Base-by-base conservation (phyloP, 2,113 vertebrate genomes). In the Corythornis cristatus region DNA sequence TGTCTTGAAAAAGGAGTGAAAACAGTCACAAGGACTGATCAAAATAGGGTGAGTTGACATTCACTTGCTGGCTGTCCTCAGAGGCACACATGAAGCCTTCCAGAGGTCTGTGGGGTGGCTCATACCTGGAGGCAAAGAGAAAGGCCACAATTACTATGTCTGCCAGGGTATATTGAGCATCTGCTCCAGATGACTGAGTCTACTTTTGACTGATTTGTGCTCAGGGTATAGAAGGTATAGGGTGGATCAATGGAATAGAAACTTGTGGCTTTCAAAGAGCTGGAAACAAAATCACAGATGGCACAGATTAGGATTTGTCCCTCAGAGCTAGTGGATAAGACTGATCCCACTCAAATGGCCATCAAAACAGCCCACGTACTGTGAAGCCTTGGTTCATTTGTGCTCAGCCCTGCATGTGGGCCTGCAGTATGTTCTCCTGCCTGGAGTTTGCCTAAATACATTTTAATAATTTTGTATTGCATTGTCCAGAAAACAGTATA, bases 321-420 rank as follows among this genome's bases (percentile, higher is more conserved):
- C 28, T 42, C 11, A 6, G 50, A 72, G 43, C 43, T 23, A 16
- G 17, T n/a, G 22, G 15, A 1, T 51, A 57, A 42, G 7, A 1
- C 11, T 62, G 42, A 15, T 9, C 8, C 60, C 5, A 0, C 54
- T 12, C 35, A 48, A 42, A 15, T 5, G 46, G 28, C 74, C 31
- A 18, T 10, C 2, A 1, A 17, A 53, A 10, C 16, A 22, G 58
- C 22, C 22, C 13, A 3, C 0, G 0, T 13, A 5, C 31, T 68
- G 11, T n/a, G 67, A 6, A 61, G 15, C 57, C 22, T 19, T 42
- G 9, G 1, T 35, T 33, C 8, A 0, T 40, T 9, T 15, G 5
- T 22, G 29, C 70, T n/a, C 33, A 50, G 60, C 14, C 16, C 71
- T 64, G 9, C 28, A 0, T 1, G 15, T 28, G 43, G 23, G 40